Evolutionary conservation across 2,113 vertebrate species (phyloP).

Genomic region (Thamnophis sirtalis): DNA sequence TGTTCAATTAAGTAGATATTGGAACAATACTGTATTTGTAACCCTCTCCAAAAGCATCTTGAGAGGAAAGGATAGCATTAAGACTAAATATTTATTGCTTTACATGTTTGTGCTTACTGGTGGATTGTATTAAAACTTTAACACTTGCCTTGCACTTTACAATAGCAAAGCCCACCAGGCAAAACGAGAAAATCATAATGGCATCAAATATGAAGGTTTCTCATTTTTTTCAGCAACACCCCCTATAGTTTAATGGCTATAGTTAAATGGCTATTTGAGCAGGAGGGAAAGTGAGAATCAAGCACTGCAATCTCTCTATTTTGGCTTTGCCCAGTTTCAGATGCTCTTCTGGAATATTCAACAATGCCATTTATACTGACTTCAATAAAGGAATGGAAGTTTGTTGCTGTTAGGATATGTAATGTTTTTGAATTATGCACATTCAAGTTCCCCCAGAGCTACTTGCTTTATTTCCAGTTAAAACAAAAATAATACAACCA

Average conservation of each 20-base stretch:
- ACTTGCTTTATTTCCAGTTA: not conserved
- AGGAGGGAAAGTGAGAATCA: not conserved
- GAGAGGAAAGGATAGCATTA: constrained; percentile 2
- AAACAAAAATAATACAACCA: not conserved
- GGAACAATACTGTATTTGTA: constrained; percentile 60
- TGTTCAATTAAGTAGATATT: constrained; percentile 61
- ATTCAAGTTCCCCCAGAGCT: not conserved
- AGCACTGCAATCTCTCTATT: not conserved
- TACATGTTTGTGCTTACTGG: constrained; percentile 41
- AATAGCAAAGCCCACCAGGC: not conserved
- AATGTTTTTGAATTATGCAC: not conserved
- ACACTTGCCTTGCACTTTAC: constrained; percentile 34
- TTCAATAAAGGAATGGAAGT: not conserved
- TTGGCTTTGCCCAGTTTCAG: not conserved
- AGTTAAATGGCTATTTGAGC: not conserved
- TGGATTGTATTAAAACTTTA: constrained; percentile 24
- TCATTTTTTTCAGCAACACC: not conserved
- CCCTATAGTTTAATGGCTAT: not conserved
- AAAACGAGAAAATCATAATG: constrained; percentile 22
- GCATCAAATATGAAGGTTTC: constrained; percentile 18
- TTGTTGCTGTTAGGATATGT: not conserved
- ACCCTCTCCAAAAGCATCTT: not conserved
- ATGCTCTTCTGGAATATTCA: not conserved
- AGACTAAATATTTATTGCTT: constrained; percentile 46
- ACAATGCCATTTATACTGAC: not conserved